A percentile compares a stretch with the other conserved stretches of the same genome.
These are phyloP conservation scores for Spisula solida DNA, from an alignment of 2,888 invertebrate species.

Conservation along the genomic window DNA sequence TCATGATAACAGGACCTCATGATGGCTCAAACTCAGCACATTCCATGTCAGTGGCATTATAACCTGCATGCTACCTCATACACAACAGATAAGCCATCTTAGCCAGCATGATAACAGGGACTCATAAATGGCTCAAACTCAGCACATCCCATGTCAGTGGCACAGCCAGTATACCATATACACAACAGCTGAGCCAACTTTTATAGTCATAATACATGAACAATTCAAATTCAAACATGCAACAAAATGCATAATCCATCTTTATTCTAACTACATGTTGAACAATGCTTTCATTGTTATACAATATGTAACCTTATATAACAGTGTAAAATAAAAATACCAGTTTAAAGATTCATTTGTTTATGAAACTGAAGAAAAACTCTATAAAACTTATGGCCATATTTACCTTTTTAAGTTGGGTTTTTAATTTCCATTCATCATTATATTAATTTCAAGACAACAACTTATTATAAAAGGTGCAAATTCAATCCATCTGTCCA, in stretches of 20 bases:
- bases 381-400: neutral
- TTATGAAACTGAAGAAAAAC: neutral
- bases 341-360: too few species aligned
- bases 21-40: too few species aligned
- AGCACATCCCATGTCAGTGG: too few species aligned
- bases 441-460: conserved; percentile 17
- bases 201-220: neutral
- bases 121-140: too few species aligned
- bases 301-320: neutral
- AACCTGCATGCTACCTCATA: too few species aligned
- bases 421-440: neutral
- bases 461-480: neutral
- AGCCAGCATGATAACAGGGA: too few species aligned
- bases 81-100: too few species aligned
- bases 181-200: neutral
- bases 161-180: neutral
- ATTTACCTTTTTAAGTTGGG: conserved; percentile 11
- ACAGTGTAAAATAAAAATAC: neutral
- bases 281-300: neutral
- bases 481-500: conserved; percentile 20
- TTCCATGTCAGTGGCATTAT: too few species aligned
- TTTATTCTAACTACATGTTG: neutral
- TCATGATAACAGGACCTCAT: too few species aligned
- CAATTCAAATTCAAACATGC: neutral
- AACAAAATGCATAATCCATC: conserved; percentile 3